A percentile compares a stretch with the other conserved stretches of the same genome.
Conservation (phyloP, 2,113 vertebrate genomes). For the Chamaetylas fuelleborni region DNA sequence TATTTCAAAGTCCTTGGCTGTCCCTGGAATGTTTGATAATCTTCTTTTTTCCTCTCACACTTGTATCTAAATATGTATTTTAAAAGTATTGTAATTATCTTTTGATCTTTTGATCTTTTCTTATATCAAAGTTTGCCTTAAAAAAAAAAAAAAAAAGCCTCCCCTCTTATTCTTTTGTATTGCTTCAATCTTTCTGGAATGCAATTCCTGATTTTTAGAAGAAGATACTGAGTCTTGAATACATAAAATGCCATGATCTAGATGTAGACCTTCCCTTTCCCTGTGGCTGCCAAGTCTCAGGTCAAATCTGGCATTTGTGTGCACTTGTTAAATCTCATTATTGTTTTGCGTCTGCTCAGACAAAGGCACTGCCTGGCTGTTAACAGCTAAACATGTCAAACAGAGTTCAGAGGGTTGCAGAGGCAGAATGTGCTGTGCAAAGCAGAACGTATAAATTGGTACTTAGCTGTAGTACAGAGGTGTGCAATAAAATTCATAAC, state of each 20-base stretch:
- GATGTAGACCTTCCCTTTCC: background rate
- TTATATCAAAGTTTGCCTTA: background rate
- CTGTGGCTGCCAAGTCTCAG: background rate
- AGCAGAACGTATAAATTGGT: background rate
- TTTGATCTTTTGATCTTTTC: background rate
- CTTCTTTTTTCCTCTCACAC: background rate
- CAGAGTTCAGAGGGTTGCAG: background rate
- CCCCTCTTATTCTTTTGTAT: rapidly evolving
- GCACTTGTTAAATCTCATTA: background rate
- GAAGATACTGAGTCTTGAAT: background rate
- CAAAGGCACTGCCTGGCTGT: background rate
- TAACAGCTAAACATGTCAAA: background rate
- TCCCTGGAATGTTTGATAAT: background rate
- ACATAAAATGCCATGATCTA: background rate
- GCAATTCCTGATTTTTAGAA: background rate
- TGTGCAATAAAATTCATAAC: background rate
- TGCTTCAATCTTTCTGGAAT: background rate
- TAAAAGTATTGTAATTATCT: background rate
- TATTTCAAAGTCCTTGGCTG: background rate
- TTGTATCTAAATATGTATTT: background rate
- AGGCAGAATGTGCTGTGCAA: background rate
- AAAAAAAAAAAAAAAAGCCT: background rate
- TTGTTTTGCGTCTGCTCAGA: background rate
- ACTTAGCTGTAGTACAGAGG: background rate
- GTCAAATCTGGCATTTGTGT: background rate